phyloP scores from a whole-genome alignment of 2,113 vertebrate genomes.

The Notarius lentiginosus region DNA sequence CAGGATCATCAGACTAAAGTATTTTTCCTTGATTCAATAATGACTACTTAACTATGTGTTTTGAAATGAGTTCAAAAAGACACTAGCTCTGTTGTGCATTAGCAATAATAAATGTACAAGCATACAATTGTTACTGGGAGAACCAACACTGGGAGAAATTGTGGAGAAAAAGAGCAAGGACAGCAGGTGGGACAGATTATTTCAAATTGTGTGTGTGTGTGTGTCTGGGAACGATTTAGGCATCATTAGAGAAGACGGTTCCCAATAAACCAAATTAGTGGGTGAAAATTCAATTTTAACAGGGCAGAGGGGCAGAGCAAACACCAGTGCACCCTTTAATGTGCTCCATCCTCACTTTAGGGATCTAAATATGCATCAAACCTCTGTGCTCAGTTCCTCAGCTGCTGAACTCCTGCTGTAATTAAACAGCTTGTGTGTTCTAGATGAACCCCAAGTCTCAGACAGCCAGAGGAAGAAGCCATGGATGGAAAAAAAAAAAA shows the following conservation, averaged over 20 bases:
- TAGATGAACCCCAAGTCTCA: neutral
- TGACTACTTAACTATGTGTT: neutral
- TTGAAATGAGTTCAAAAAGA: neutral
- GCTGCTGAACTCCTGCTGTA: conserved; percentile 26
- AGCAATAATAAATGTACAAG: neutral
- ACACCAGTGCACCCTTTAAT: conserved; percentile 32
- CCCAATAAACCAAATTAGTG: conserved; percentile 28
- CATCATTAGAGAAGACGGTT: conserved; percentile 26
- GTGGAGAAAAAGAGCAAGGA: neutral
- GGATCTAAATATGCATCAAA: conserved; percentile 9
- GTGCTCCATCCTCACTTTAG: conserved; percentile 24
- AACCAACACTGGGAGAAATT: neutral
- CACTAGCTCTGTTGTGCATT: neutral
- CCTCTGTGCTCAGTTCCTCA: neutral
- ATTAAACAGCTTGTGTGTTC: conserved; percentile 8
- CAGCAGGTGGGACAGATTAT: conserved; percentile 29
- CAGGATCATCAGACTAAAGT: neutral
- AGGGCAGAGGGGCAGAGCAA: conserved; percentile 22
- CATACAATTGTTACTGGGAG: neutral
- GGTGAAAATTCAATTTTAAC: conserved; percentile 37
- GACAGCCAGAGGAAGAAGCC: neutral
- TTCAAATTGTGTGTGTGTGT: neutral
- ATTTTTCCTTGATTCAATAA: neutral
- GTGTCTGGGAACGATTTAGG: conserved; percentile 14
- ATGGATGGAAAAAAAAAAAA: neutral